A percentile compares a stretch with the other conserved stretches of the same genome.
Evolutionary conservation across 2,888 invertebrate species (phyloP).

Genomic region (Chrysodeixis includens): DNA sequence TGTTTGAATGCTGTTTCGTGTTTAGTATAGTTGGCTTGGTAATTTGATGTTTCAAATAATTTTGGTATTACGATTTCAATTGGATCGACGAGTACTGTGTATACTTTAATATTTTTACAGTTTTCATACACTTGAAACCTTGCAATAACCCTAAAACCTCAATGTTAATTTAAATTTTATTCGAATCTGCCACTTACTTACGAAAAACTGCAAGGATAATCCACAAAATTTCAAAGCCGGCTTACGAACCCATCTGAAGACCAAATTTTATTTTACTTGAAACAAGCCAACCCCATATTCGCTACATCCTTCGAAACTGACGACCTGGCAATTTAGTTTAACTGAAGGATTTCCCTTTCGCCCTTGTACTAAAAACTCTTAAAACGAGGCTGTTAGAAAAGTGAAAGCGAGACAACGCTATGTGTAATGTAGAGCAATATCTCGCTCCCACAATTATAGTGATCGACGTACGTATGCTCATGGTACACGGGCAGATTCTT

Average conservation of each 20-base stretch:
- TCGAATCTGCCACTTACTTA: background rate
- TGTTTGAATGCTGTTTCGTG: background rate
- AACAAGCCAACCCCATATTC: constrained; percentile 33
- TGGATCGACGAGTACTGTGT: too few relatives aligned
- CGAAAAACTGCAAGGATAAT: background rate
- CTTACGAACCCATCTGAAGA: constrained; percentile 30
- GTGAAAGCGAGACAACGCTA: too few relatives aligned
- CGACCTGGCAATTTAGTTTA: constrained; percentile 57
- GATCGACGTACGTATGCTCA: too few relatives aligned
- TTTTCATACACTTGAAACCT: too few relatives aligned
- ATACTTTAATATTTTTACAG: too few relatives aligned
- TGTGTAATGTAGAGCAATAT: too few relatives aligned
- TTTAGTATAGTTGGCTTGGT: background rate
- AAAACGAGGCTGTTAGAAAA: too few relatives aligned
- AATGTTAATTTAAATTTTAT: background rate
- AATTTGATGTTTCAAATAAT: background rate
- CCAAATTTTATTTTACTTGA: constrained; percentile 45
- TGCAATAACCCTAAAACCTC: too few relatives aligned
- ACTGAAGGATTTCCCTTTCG: constrained; percentile 60
- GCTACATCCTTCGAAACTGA: constrained; percentile 23
- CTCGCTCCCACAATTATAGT: too few relatives aligned
- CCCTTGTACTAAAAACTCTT: too few relatives aligned
- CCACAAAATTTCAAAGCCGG: background rate
- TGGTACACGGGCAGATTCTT: constrained; percentile 51
- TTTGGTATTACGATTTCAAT: background rate